Evolutionary conservation across 2,888 invertebrate species (phyloP).

Genomic region (Coleophora flavipennella): DNA sequence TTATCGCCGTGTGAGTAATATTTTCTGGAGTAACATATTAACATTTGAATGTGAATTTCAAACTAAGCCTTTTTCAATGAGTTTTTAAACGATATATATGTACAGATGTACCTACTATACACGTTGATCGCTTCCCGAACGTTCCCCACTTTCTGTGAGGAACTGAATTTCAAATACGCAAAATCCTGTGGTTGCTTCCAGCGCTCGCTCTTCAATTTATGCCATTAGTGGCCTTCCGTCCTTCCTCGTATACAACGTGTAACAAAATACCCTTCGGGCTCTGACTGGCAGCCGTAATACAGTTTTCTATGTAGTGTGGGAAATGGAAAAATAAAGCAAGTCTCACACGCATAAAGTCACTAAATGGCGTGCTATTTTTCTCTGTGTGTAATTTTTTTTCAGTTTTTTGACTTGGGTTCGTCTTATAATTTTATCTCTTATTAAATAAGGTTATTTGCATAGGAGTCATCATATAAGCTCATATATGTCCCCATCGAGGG

Average conservation of each 20-base stretch:
- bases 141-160: slow-evolving; percentile 36
- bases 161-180: slow-evolving; percentile 64
- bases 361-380: not conserved
- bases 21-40: too few species aligned
- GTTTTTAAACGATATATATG: slow-evolving; percentile 45
- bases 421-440: too few species aligned
- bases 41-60: slow-evolving; percentile 27
- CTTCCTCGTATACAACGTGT: slow-evolving; percentile 30
- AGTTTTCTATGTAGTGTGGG: not conserved
- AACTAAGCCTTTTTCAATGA: slow-evolving; percentile 36
- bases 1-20: too few species aligned
- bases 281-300: not conserved
- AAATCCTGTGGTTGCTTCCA: slow-evolving; percentile 55
- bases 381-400: not conserved
- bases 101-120: slow-evolving; percentile 17
- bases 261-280: slow-evolving; percentile 7
- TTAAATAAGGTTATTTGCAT: too few species aligned
- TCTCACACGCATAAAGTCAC: too few species aligned
- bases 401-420: too few species aligned
- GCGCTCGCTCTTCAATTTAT: slow-evolving; percentile 58
- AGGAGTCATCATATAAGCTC: too few species aligned
- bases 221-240: slow-evolving; percentile 55
- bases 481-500: too few species aligned
- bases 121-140: slow-evolving; percentile 40
- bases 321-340: not conserved